Evolutionary conservation across 2,888 invertebrate species (phyloP).

Genomic region (Ennomos fuscantarius): DNA sequence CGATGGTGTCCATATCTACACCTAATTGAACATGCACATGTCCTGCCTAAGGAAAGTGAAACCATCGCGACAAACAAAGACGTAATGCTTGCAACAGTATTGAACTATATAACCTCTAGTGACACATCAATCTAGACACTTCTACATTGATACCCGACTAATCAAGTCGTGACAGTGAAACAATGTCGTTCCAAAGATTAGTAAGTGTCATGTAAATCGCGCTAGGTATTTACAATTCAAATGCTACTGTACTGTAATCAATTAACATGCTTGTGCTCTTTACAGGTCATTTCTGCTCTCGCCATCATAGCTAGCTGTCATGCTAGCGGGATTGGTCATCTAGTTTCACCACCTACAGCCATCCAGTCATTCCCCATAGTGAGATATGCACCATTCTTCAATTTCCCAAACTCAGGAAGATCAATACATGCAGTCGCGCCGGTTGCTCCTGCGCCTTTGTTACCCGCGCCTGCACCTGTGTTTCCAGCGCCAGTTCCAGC

Average conservation of each 20-base stretch:
- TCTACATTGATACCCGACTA: constrained; percentile 66
- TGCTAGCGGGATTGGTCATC: constrained; percentile 75
- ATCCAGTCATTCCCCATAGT: constrained; percentile 71
- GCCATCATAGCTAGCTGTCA: constrained; percentile 72
- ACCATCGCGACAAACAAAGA: constrained; percentile 66
- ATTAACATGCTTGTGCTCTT: constrained; percentile 36
- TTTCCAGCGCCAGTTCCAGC: constrained; percentile 45
- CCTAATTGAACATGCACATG: constrained; percentile 73
- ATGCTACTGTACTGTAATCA: constrained; percentile 5
- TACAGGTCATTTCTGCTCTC: constrained; percentile 63
- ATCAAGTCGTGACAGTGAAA: constrained; percentile 65
- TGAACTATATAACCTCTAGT: constrained; percentile 81
- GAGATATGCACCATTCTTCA: constrained; percentile 79
- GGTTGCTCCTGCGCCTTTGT: constrained; percentile 51
- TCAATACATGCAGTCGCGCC: constrained; percentile 76
- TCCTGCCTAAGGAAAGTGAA: constrained; percentile 83
- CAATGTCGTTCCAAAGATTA: constrained; percentile 71
- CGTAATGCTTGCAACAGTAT: constrained; percentile 80
- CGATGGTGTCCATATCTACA: constrained; percentile 67
- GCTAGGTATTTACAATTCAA: constrained; percentile 11
- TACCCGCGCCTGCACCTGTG: constrained; percentile 35
- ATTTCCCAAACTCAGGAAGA: constrained; percentile 70
- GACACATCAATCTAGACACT: constrained; percentile 71
- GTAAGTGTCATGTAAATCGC: constrained; percentile 57
- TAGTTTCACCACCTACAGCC: constrained; percentile 61